A percentile compares a stretch with the other conserved stretches of the same genome.
Evolutionary conservation across 2,797 vertebrate genomes (phyloP).

Genomic region (Hemibagrus guttatus): DNA sequence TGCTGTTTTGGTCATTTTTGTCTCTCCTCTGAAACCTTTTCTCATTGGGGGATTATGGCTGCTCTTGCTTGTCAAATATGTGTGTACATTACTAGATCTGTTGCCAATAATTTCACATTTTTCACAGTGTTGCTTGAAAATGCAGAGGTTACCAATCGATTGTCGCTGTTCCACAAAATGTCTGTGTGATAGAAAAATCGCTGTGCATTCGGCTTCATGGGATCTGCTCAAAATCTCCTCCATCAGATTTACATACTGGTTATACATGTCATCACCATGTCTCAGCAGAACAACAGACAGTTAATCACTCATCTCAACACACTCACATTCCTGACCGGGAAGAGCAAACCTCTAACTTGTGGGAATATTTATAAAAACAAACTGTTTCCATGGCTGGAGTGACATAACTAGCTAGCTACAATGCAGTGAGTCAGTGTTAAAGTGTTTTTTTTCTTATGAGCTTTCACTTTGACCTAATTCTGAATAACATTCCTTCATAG

Average conservation of each 20-base stretch:
- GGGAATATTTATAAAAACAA: constrained; percentile 42
- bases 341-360: constrained; percentile 18
- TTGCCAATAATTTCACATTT: background rate
- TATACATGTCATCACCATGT: constrained; percentile 55
- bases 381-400: constrained; percentile 36
- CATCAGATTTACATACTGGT: constrained; percentile 63
- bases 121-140: background rate
- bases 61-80: background rate
- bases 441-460: constrained; percentile 38
- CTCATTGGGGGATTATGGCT: background rate
- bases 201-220: background rate
- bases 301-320: constrained; percentile 50
- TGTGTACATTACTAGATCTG: background rate
- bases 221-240: constrained; percentile 62
- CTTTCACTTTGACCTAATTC: constrained; percentile 67
- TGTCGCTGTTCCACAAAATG: background rate
- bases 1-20: background rate
- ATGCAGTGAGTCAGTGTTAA: constrained; percentile 26
- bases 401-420: constrained; percentile 43
- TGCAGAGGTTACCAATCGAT: background rate
- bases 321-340: constrained; percentile 3
- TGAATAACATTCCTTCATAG: constrained; percentile 63
- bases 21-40: background rate
- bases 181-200: background rate
- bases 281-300: constrained; percentile 56